A percentile compares a stretch with the other conserved stretches of the same genome.
phyloP scores from a whole-genome alignment of 2,888 invertebrate species.

The Melieria crassipennis region DNA sequence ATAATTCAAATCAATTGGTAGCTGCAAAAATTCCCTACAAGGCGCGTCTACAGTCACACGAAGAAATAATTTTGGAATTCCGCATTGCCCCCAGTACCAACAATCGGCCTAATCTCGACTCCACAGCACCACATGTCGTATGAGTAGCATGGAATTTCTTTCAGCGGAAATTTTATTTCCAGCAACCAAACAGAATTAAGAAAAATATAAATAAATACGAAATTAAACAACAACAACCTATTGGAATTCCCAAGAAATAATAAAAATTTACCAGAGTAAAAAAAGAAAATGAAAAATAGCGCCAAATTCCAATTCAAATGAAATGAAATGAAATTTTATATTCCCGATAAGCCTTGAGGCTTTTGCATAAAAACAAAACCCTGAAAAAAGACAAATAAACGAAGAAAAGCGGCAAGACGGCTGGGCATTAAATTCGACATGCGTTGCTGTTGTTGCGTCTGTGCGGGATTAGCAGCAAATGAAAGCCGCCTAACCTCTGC shows the following conservation, averaged over 20 bases:
- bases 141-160: no score
- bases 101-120: no score
- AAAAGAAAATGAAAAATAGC: background rate
- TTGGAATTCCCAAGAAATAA: constrained; percentile 7
- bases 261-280: background rate
- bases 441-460: background rate
- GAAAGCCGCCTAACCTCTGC: background rate
- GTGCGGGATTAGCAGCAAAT: background rate
- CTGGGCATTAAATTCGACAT: background rate
- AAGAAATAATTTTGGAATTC: no score
- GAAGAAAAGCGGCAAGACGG: no score
- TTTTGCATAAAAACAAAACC: constrained; percentile 27
- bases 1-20: no score
- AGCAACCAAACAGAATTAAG: background rate
- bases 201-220: background rate
- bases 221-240: background rate
- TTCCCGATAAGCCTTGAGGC: constrained; percentile 20
- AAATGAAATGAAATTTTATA: constrained; percentile 31
- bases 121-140: no score
- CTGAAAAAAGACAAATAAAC: no score
- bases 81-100: no score
- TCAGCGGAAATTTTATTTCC: background rate
- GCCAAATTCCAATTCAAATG: constrained; percentile 7
- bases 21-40: no score
- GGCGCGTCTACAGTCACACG: no score